Evolutionary conservation across 2,888 invertebrate species (phyloP).

Genomic region (Chloroclystis v-ata): DNA sequence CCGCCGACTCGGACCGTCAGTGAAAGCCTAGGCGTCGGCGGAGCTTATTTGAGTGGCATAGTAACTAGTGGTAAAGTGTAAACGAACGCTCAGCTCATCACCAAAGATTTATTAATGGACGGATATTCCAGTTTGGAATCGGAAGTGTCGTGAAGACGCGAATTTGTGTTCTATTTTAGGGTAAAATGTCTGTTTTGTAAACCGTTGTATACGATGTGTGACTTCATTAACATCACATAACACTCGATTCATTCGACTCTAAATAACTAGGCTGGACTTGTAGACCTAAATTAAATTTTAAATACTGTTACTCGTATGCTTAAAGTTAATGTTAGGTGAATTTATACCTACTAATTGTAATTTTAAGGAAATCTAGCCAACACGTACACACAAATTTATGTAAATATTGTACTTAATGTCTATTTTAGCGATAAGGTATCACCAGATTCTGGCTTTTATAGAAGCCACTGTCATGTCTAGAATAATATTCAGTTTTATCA

Average conservation of each 20-base stretch:
- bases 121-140: slow-evolving; percentile 19
- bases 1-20: slow-evolving; percentile 71
- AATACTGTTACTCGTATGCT: slow-evolving; percentile 76
- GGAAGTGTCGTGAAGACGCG: slow-evolving; percentile 26
- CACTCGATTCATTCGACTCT: slow-evolving; percentile 57
- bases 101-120: slow-evolving; percentile 41
- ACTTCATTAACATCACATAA: slow-evolving; percentile 66
- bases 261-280: slow-evolving; percentile 64
- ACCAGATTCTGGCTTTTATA: slow-evolving; percentile 26
- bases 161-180: slow-evolving; percentile 60
- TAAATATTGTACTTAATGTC: slow-evolving; percentile 51
- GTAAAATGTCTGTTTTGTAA: slow-evolving; percentile 69
- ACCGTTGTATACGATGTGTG: slow-evolving; percentile 77
- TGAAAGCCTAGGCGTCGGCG: slow-evolving; percentile 55
- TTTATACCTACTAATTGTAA: slow-evolving; percentile 63
- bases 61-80: slow-evolving; percentile 30
- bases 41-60: slow-evolving; percentile 56
- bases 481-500: slow-evolving; percentile 31
- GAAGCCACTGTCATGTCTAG: slow-evolving; percentile 25
- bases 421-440: slow-evolving; percentile 34
- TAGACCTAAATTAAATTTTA: slow-evolving; percentile 69
- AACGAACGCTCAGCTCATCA: slow-evolving; percentile 32
- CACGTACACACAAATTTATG: slow-evolving; percentile 60
- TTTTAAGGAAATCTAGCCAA: slow-evolving; percentile 63
- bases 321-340: slow-evolving; percentile 71